These are phyloP conservation scores for Limosa lapponica DNA, from an alignment of 2,797 vertebrate species.

Conservation along the genomic window DNA sequence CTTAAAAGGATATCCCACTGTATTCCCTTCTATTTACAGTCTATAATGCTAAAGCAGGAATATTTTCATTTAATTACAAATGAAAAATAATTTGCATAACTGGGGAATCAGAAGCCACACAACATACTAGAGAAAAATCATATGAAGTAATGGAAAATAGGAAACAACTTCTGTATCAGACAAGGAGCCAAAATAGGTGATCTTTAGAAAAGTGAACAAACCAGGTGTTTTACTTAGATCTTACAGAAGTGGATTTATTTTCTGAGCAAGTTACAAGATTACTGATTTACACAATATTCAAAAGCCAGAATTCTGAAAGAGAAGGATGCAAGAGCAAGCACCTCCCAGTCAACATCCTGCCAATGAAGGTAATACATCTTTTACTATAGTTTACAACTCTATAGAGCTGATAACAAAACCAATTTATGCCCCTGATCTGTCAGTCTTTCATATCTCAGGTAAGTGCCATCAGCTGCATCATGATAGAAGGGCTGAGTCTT, in stretches of 20 bases:
- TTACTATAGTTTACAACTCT: background rate
- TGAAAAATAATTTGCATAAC: conserved; percentile 1
- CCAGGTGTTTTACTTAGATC: background rate
- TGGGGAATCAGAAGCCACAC: background rate
- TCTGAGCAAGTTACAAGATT: background rate
- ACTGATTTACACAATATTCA: background rate
- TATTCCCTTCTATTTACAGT: background rate
- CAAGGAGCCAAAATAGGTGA: background rate
- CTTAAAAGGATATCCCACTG: background rate
- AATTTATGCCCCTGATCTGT: background rate
- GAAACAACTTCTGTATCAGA: background rate
- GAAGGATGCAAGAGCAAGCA: background rate
- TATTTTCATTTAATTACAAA: background rate
- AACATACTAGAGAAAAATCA: background rate
- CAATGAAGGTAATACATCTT: background rate
- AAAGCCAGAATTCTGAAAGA: background rate
- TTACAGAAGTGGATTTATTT: background rate
- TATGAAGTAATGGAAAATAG: background rate
- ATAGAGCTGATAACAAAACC: background rate
- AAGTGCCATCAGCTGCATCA: background rate
- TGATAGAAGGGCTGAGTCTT: background rate
- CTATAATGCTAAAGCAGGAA: background rate
- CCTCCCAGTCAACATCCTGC: background rate
- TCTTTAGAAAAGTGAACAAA: background rate
- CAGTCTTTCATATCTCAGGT: background rate